A percentile compares a stretch with the other conserved stretches of the same genome.
phyloP scores from a whole-genome alignment of 2,888 invertebrate genomes.

The Cataglyphis livida region DNA sequence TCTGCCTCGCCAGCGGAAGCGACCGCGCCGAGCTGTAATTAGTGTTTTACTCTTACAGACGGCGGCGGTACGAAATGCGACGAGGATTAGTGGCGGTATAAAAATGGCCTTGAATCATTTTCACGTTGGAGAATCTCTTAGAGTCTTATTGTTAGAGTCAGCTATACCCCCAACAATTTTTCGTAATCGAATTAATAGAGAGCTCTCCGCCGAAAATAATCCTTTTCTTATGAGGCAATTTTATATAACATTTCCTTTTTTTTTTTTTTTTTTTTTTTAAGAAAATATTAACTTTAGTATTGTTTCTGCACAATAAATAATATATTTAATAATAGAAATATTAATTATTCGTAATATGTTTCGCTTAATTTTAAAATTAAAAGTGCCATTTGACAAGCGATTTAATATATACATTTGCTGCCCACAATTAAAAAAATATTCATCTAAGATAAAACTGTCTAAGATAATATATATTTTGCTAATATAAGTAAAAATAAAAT shows the following conservation, averaged over 20 bases:
- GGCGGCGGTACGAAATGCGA: slow-evolving; percentile 10
- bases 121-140: neutral
- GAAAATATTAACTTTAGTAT: neutral
- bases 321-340: neutral
- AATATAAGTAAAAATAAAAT: neutral
- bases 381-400: neutral
- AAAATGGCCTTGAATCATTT: slow-evolving; percentile 31
- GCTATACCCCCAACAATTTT: neutral
- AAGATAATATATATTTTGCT: neutral
- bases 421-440: too few species aligned
- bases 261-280: neutral
- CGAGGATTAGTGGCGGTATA: slow-evolving; percentile 27
- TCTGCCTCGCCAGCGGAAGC: slow-evolving; percentile 38
- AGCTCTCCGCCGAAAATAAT: neutral
- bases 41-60: slow-evolving; percentile 46
- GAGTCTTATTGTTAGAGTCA: neutral
- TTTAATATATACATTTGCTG: neutral
- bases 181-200: slow-evolving; percentile 21
- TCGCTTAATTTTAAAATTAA: neutral
- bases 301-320: neutral
- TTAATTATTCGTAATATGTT: neutral
- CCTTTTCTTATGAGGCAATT: neutral
- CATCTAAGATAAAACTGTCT: too few species aligned
- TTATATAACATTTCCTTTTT: neutral
- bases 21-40: slow-evolving; percentile 45